Conservation (phyloP, 2,797 vertebrate genomes). For the Prunella strophiata region DNA sequence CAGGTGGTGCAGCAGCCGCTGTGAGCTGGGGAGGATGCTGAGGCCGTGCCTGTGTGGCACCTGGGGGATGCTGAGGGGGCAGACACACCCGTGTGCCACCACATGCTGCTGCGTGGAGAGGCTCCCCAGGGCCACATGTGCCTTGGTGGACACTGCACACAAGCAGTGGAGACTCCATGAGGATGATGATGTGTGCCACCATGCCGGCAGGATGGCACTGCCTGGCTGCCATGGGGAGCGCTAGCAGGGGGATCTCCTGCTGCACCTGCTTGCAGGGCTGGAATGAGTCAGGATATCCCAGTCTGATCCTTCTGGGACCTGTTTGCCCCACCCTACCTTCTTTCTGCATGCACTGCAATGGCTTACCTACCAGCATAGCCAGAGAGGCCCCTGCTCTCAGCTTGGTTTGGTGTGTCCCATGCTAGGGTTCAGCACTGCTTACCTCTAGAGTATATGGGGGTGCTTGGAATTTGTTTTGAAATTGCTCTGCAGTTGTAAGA, state of each 20-base stretch:
- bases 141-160: neutral
- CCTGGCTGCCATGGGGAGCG: accelerated
- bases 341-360: neutral
- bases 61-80: accelerated
- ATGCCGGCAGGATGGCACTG: accelerated
- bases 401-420: neutral
- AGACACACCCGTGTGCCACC: accelerated
- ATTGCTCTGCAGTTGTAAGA: neutral
- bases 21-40: neutral
- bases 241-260: neutral
- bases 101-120: accelerated
- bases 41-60: accelerated
- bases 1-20: accelerated
- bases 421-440: neutral
- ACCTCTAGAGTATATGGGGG: neutral
- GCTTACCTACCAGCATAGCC: neutral
- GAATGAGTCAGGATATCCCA: neutral
- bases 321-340: neutral
- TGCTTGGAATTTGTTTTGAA: neutral
- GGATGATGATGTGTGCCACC: accelerated
- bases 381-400: neutral
- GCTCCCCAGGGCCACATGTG: accelerated
- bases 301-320: neutral
- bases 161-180: accelerated
- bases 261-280: neutral